phyloP scores from a whole-genome alignment of 2,888 invertebrate genomes.

The Netelia inedita region DNA sequence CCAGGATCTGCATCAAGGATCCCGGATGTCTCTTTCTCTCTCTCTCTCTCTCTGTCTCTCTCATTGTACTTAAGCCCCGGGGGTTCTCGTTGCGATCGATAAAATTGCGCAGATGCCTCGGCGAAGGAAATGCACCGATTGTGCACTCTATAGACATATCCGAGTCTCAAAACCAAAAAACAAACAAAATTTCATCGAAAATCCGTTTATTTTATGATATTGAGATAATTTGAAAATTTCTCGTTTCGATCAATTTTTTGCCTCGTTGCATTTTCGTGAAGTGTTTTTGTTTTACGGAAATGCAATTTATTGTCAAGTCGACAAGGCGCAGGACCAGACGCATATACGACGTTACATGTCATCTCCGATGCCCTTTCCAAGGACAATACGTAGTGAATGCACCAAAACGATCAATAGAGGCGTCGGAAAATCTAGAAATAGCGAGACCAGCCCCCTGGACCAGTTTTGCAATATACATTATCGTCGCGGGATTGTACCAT shows the following conservation, averaged over 20 bases:
- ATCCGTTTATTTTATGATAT: background rate
- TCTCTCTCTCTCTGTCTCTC: constrained; percentile 17
- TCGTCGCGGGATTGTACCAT: background rate
- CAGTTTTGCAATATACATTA: background rate
- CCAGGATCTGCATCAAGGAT: constrained; percentile 70
- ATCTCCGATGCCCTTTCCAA: constrained; percentile 10
- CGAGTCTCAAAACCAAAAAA: background rate
- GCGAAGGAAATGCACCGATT: constrained; percentile 38
- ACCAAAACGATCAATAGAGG: constrained; percentile 55
- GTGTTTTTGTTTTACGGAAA: background rate
- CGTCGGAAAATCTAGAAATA: constrained; percentile 36
- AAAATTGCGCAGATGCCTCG: constrained; percentile 71
- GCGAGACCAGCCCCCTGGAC: constrained; percentile 5
- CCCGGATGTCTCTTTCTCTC: constrained; percentile 47
- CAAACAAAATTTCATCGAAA: background rate
- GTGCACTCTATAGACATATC: background rate
- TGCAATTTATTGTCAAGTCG: background rate
- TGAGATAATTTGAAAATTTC: background rate
- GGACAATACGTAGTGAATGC: constrained; percentile 36
- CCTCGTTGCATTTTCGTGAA: background rate
- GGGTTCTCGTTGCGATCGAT: constrained; percentile 65
- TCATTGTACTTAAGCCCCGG: constrained; percentile 25
- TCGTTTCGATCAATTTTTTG: background rate
- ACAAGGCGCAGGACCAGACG: constrained; percentile 42
- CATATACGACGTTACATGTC: background rate